These are phyloP conservation scores for Hemithea aestivaria DNA, from an alignment of 2,888 invertebrate species.

Conservation along the genomic window DNA sequence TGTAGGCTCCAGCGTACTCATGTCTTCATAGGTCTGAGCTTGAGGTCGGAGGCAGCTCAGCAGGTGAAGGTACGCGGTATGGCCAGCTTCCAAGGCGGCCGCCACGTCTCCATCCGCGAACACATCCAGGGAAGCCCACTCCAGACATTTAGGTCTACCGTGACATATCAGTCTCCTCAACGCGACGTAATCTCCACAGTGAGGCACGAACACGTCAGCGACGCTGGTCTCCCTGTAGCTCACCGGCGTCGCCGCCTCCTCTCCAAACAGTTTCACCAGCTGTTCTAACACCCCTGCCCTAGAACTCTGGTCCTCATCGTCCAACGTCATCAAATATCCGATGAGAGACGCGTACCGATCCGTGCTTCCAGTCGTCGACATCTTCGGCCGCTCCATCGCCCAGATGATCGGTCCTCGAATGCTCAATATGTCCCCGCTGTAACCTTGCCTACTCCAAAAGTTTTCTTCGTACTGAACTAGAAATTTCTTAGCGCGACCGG, in stretches of 20 bases:
- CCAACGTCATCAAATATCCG: slow-evolving; percentile 51
- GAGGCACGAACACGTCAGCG: slow-evolving; percentile 57
- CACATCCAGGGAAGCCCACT: slow-evolving; percentile 68
- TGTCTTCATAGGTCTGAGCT: slow-evolving; percentile 59
- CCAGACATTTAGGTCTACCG: slow-evolving; percentile 39
- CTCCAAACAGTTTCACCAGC: slow-evolving; percentile 57
- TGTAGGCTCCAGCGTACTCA: slow-evolving; percentile 40
- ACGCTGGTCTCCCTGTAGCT: slow-evolving; percentile 54
- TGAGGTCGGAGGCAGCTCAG: slow-evolving; percentile 60
- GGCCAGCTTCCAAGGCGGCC: slow-evolving; percentile 64
- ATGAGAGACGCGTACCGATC: slow-evolving; percentile 47
- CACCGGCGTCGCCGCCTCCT: slow-evolving; percentile 48
- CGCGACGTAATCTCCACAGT: slow-evolving; percentile 62
- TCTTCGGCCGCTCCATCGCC: slow-evolving; percentile 61
- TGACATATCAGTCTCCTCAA: slow-evolving; percentile 37
- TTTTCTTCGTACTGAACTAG: slow-evolving; percentile 54
- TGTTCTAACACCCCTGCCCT: slow-evolving; percentile 55
- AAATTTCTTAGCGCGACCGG: slow-evolving; percentile 55
- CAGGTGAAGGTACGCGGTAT: slow-evolving; percentile 57
- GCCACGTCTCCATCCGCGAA: slow-evolving; percentile 67
- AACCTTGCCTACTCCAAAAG: slow-evolving; percentile 61
- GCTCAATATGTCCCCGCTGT: slow-evolving; percentile 68
- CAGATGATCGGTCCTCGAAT: slow-evolving; percentile 67
- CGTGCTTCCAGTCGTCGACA: slow-evolving; percentile 48
- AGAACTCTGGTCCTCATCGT: slow-evolving; percentile 29